Percentiles rank a stretch among this genome's conserved stretches.
These are phyloP conservation scores for Maniola hyperantus DNA, from an alignment of 2,888 invertebrate genomes.

Conservation along the genomic window DNA sequence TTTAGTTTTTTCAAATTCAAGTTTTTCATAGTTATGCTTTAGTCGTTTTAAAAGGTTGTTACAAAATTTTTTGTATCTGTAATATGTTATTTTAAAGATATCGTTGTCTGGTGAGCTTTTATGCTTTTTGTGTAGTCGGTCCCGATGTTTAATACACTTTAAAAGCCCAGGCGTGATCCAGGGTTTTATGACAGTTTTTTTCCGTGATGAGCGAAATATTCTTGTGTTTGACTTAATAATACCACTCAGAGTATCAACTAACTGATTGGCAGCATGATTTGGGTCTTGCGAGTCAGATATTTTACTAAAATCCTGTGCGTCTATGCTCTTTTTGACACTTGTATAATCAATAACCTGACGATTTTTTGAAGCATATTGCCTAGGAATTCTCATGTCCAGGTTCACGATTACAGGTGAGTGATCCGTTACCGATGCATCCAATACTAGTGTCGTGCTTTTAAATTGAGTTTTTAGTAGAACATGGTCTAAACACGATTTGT, in stretches of 20 bases:
- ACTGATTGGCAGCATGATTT: background rate
- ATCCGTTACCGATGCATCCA: background rate
- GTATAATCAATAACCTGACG: conserved; percentile 2
- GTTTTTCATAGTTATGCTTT: background rate
- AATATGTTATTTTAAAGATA: background rate
- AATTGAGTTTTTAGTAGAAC: background rate
- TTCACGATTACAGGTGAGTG: background rate
- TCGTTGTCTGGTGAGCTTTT: background rate
- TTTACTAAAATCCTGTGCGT: background rate
- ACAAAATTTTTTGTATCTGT: background rate
- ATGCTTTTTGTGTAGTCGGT: background rate
- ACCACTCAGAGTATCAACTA: background rate
- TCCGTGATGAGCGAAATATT: background rate
- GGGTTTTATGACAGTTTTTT: too few species aligned
- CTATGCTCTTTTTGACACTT: background rate
- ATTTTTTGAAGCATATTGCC: background rate
- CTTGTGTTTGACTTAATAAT: background rate
- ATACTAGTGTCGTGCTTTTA: background rate
- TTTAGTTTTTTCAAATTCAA: conserved; percentile 7
- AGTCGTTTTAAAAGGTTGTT: background rate
- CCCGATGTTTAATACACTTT: conserved; percentile 1
- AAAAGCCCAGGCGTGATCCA: too few species aligned
- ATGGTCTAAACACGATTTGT: background rate
- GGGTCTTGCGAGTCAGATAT: background rate
- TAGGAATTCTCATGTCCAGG: background rate